Evolutionary conservation across 1,140 invertebrate genomes (phyloP).

Genomic region (Leptoteleia sp.): DNA sequence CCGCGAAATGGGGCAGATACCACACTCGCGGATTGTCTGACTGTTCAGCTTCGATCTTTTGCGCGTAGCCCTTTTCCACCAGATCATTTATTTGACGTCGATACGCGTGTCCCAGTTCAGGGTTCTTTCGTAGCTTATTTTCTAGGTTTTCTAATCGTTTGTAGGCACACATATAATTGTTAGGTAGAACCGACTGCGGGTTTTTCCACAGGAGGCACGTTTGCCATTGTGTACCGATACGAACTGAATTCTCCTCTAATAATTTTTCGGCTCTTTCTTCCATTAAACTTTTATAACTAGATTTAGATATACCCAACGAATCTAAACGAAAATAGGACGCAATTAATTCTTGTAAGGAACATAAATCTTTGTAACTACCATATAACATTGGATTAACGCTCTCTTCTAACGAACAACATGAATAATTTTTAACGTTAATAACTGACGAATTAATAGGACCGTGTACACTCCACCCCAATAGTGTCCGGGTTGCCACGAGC

Average conservation of each 20-base stretch:
- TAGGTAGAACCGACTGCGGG: background rate
- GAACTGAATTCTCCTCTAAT: slow-evolving; percentile 1
- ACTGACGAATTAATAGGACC: no score
- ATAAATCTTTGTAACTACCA: no score
- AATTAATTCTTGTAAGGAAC: no score
- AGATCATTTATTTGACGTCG: slow-evolving; percentile 43
- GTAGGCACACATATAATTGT: background rate
- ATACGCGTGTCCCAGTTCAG: slow-evolving; percentile 9
- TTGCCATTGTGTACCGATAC: slow-evolving; percentile 39
- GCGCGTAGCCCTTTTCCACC: slow-evolving; percentile 44
- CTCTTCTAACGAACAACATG: no score
- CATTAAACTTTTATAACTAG: background rate
- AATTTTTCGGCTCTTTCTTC: background rate
- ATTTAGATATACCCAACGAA: slow-evolving; percentile 1
- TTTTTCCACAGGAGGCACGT: slow-evolving; percentile 43
- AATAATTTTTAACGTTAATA: no score
- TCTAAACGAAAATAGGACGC: slow-evolving; percentile 9
- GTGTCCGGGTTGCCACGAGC: slow-evolving; percentile 1
- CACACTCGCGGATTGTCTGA: background rate
- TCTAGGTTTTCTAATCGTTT: background rate
- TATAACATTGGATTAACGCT: no score
- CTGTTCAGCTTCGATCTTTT: slow-evolving; percentile 1
- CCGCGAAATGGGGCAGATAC: slow-evolving; percentile 59
- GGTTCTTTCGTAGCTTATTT: slow-evolving; percentile 1
- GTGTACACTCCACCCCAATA: slow-evolving; percentile 17